Conservation (phyloP, 2,888 invertebrate species). For the Ramazzottius varieornatus region DNA sequence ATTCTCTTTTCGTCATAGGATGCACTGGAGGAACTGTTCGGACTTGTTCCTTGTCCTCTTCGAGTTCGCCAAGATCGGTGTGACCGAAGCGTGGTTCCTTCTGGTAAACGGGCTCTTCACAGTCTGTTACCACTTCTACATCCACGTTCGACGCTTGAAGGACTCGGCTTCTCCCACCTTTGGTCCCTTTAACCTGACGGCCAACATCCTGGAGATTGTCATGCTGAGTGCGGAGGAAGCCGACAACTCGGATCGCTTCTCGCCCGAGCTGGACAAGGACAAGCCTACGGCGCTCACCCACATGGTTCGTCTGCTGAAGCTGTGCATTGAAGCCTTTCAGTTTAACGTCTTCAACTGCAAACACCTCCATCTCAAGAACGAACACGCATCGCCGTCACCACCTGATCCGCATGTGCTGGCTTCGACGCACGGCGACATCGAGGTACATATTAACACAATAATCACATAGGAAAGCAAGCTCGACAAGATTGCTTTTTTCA, state of each 20-base stretch:
- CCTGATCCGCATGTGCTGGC: too few species aligned
- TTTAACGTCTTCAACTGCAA: background rate
- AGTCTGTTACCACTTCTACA: background rate
- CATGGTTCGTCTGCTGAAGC: background rate
- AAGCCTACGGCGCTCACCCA: background rate
- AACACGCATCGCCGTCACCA: too few species aligned
- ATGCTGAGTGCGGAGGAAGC: background rate
- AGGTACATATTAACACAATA: too few species aligned
- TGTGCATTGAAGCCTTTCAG: background rate
- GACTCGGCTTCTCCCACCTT: background rate
- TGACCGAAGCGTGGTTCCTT: constrained; percentile 65
- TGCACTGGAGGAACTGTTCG: constrained; percentile 38
- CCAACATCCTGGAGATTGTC: background rate
- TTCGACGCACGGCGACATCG: background rate
- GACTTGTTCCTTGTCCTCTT: constrained; percentile 74
- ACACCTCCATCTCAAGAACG: background rate
- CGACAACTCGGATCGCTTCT: constrained; percentile 2
- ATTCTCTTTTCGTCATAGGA: constrained; percentile 10
- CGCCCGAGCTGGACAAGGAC: background rate
- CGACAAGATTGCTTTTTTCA: too few species aligned
- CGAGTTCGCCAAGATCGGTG: constrained; percentile 82
- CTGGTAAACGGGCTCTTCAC: constrained; percentile 37
- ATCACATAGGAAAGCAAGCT: too few species aligned
- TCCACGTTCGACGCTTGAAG: background rate
- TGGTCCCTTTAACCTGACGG: background rate